These are phyloP conservation scores for Drosophila recens DNA, from an alignment of 2,888 invertebrate species.

Conservation along the genomic window DNA sequence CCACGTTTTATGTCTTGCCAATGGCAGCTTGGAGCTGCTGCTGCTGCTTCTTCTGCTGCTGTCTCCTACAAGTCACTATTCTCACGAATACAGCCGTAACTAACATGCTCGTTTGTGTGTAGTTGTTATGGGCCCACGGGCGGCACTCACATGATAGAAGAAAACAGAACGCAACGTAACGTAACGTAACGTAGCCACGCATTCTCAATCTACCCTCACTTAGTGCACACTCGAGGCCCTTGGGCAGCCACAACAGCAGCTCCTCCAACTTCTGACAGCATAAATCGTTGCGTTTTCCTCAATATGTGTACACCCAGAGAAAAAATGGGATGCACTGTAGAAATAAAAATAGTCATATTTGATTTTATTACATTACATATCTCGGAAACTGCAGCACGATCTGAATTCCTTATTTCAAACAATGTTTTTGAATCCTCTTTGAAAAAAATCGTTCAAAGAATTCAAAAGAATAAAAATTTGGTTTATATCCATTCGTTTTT, in stretches of 20 bases:
- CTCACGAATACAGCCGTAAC: constrained; percentile 1
- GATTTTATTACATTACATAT: too few species aligned
- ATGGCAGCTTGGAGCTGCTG: constrained; percentile 46
- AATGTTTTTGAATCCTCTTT: too few species aligned
- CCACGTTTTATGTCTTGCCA: constrained; percentile 77
- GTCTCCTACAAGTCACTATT: constrained; percentile 26
- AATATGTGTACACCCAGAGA: constrained; percentile 19
- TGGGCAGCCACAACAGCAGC: constrained; percentile 26
- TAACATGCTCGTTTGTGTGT: constrained; percentile 16
- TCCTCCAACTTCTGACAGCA: constrained; percentile 66
- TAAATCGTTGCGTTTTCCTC: constrained; percentile 68
- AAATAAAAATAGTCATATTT: too few species aligned
- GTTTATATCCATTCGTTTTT: too few species aligned
- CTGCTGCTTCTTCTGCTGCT: constrained; percentile 17
- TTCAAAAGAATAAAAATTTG: too few species aligned
- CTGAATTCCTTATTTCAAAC: too few species aligned
- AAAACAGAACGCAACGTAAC: neutral
- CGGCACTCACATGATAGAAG: constrained; percentile 46
- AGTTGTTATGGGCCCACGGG: constrained; percentile 66
- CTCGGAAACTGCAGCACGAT: too few species aligned
- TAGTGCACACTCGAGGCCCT: constrained; percentile 24
- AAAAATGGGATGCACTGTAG: neutral
- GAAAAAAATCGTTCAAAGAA: too few species aligned
- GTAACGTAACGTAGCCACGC: constrained; percentile 30
- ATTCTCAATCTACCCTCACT: constrained; percentile 30